Percentiles rank a stretch among this genome's conserved stretches.
Conservation (phyloP, 64 coral and sea anemone species). For the Trachythela sp. region DNA sequence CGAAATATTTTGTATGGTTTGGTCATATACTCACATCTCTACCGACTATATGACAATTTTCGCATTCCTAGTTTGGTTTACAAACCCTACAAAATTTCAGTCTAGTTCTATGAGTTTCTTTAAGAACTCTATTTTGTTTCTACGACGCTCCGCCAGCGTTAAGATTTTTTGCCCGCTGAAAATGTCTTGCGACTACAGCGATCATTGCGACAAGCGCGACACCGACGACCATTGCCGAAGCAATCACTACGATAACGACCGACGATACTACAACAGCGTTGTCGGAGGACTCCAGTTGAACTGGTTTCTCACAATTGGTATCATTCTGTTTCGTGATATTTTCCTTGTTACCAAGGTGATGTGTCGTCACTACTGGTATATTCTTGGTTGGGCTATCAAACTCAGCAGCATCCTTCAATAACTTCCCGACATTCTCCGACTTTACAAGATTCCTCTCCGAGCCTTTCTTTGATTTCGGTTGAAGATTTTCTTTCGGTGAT, state of each 20-base stretch:
- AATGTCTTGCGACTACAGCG: conserved; percentile 97
- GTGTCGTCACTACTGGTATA: not conserved
- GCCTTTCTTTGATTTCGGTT: not conserved
- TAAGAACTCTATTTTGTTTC: not conserved
- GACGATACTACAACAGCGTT: conserved; percentile 99
- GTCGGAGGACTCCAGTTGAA: conserved; percentile 94
- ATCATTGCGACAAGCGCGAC: conserved; percentile 99
- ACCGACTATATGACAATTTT: no score
- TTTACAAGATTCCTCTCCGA: conserved; percentile 20
- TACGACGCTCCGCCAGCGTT: not conserved
- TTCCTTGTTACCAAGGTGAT: not conserved
- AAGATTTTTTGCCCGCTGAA: conserved; percentile 64
- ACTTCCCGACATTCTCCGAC: not conserved
- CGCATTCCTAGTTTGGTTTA: no score
- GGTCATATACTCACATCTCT: no score
- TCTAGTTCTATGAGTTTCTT: not conserved
- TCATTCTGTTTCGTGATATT: conserved; percentile 46
- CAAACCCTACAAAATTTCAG: not conserved
- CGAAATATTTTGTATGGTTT: no score
- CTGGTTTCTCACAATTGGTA: conserved; percentile 89
- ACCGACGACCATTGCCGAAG: conserved; percentile 98
- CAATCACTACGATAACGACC: conserved; percentile 97
- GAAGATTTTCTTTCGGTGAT: not conserved
- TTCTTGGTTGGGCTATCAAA: not conserved
- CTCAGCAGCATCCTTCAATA: not conserved